Evolutionary conservation across 2,888 invertebrate genomes (phyloP).

Genomic region (Dryadula phaetusa): DNA sequence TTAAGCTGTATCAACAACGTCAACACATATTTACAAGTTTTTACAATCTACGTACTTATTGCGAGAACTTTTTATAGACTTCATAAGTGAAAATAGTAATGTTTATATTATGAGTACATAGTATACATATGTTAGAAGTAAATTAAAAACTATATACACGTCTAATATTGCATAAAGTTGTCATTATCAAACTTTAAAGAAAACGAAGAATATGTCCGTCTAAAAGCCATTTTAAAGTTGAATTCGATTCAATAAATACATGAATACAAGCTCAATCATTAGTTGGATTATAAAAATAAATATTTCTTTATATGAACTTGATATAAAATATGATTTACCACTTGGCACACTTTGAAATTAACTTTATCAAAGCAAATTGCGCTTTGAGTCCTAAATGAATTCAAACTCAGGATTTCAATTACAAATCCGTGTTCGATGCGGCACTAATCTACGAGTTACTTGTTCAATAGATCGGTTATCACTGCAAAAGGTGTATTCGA

Average conservation of each 20-base stretch:
- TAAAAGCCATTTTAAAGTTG: background rate
- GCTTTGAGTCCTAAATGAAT: conserved; percentile 28
- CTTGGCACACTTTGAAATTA: conserved; percentile 18
- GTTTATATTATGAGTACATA: background rate
- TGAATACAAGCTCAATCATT: background rate
- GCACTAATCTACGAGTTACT: conserved; percentile 42
- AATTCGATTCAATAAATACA: background rate
- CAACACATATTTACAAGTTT: conserved; percentile 1
- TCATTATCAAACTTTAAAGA: too few relatives aligned
- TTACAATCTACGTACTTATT: background rate
- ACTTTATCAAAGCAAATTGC: conserved; percentile 30
- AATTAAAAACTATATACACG: too few relatives aligned
- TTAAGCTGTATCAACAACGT: background rate
- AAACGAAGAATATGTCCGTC: too few relatives aligned
- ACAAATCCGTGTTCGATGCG: conserved; percentile 31
- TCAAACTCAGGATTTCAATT: conserved; percentile 43
- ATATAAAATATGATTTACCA: conserved; percentile 14
- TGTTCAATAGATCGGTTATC: conserved; percentile 63
- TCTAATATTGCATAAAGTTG: too few relatives aligned
- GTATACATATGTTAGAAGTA: background rate
- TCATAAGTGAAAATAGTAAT: background rate
- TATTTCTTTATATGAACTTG: background rate
- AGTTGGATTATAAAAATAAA: background rate
- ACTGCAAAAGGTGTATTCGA: conserved; percentile 69
- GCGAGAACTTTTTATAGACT: background rate